Evolutionary conservation across 1,140 invertebrate genomes (phyloP), one percentile per base, ranked within the genome.

Genomic region (Bombus polaris): DNA sequence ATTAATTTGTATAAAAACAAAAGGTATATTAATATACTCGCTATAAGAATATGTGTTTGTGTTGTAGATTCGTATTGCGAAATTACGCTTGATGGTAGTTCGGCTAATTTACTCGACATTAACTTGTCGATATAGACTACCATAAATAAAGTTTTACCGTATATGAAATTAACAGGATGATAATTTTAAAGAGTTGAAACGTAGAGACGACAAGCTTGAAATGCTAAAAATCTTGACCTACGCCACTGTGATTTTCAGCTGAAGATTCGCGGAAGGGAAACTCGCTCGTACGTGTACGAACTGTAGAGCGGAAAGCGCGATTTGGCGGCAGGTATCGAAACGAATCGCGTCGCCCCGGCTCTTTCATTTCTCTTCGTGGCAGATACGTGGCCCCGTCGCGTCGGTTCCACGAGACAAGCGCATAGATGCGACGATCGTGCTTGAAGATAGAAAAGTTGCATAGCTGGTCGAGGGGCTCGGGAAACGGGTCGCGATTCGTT

Each of bases 391-490:
- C 35, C 18, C 47, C 37, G 32, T 32, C 32, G 44, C 68, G 18
- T 18, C 18, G 44, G 47, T 62, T n/a, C 28, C 59, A 12, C 85
- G 75, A 62, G 59, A n/a, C 59, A n/a, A 62, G 59, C 59, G 86
- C 53, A 42, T 83, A 89, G 91, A 92, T 90, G 90, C 88, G 85
- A 93, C 85, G 92, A 90, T 93, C 92, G 90, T 89, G 92, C 91
- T 89, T 90, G 88, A 92, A 93, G 89, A 89, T 91, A 89, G 91
- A 92, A 91, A 91, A 93, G 92, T 88, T 91, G 92, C 66, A 89
- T 85, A 89, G 90, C 92, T 89, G 85, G 53, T 74, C 75, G 77
- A 22, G 15, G 66, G 28, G 28, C 59, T n/a, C 59, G 59, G 59
- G 28, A 47, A 85, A 59, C 74, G 53, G 65, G 68, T 78, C 42